These are phyloP conservation scores for Leucophenga varia DNA, from an alignment of 1,140 invertebrate genomes.

Conservation along the genomic window DNA sequence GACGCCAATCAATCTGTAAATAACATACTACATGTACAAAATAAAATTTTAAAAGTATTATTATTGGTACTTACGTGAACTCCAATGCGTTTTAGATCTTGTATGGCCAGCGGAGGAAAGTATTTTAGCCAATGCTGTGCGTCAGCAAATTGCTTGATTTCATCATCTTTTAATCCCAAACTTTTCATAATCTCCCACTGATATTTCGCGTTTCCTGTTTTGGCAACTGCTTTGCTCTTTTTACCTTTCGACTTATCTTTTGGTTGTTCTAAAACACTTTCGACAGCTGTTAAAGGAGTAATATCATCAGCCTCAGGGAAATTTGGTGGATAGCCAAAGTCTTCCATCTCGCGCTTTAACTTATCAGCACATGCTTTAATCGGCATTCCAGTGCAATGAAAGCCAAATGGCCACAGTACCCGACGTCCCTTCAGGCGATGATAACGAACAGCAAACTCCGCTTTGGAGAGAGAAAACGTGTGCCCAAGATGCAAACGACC, in stretches of 20 bases:
- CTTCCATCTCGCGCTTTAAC: slow-evolving; percentile 88
- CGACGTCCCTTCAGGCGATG: slow-evolving; percentile 88
- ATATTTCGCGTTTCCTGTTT: slow-evolving; percentile 84
- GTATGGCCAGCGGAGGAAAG: slow-evolving; percentile 88
- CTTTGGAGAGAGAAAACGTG: slow-evolving; percentile 96
- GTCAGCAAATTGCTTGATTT: slow-evolving; percentile 93
- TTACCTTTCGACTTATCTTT: slow-evolving; percentile 98
- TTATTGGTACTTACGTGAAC: slow-evolving; percentile 70
- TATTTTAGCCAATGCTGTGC: slow-evolving; percentile 91
- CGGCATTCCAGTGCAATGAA: slow-evolving; percentile 98
- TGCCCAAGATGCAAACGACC: slow-evolving; percentile 96
- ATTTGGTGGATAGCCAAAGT: slow-evolving; percentile 89
- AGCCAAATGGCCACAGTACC: slow-evolving; percentile 96
- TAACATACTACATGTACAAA: not conserved
- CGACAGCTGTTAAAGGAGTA: slow-evolving; percentile 56
- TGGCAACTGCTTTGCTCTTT: slow-evolving; percentile 97
- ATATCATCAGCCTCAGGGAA: slow-evolving; percentile 76
- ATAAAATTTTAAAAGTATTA: slow-evolving; percentile 13
- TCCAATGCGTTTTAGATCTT: slow-evolving; percentile 87
- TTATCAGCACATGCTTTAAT: slow-evolving; percentile 99
- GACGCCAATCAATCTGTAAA: slow-evolving; percentile 90
- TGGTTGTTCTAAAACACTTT: slow-evolving; percentile 63
- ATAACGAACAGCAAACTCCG: slow-evolving; percentile 93
- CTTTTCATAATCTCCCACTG: slow-evolving; percentile 99
- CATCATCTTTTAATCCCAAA: slow-evolving; percentile 84